Percentiles rank a stretch among this genome's conserved stretches.
Conservation (phyloP, 2,797 vertebrate species). For the Psittacula echo region DNA sequence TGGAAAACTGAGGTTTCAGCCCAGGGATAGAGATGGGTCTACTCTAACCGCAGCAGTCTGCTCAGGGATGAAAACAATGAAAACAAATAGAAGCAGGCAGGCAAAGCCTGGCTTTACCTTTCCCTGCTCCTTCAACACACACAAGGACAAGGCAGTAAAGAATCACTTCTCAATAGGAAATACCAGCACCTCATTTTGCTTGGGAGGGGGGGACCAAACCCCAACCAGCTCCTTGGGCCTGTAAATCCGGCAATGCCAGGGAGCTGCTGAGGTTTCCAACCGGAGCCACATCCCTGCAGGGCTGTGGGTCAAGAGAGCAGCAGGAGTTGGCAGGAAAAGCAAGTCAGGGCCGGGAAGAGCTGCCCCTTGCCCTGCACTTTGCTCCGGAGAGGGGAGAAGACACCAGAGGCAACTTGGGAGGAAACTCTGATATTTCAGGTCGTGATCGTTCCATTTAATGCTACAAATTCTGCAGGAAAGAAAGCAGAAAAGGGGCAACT, state of each 20-base stretch:
- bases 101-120: background rate
- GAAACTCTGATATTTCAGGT: fast-evolving
- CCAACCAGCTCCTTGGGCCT: background rate
- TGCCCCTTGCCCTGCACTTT: background rate
- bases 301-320: background rate
- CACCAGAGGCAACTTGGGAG: background rate
- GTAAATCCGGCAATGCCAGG: background rate
- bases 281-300: background rate
- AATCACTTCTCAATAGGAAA: background rate
- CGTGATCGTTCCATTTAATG: background rate
- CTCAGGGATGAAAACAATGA: background rate
- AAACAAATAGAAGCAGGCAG: background rate
- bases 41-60: background rate
- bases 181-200: background rate
- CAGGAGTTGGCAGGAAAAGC: background rate
- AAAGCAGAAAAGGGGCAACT: background rate
- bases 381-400: background rate
- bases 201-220: background rate
- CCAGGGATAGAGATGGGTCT: background rate
- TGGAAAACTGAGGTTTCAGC: background rate
- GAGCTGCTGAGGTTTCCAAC: background rate
- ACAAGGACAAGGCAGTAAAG: background rate
- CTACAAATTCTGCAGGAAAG: background rate
- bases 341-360: background rate
- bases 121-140: background rate